A percentile compares a stretch with the other conserved stretches of the same genome.
phyloP scores from a whole-genome alignment of 2,888 invertebrate genomes.

The Darwinula stevensoni region DNA sequence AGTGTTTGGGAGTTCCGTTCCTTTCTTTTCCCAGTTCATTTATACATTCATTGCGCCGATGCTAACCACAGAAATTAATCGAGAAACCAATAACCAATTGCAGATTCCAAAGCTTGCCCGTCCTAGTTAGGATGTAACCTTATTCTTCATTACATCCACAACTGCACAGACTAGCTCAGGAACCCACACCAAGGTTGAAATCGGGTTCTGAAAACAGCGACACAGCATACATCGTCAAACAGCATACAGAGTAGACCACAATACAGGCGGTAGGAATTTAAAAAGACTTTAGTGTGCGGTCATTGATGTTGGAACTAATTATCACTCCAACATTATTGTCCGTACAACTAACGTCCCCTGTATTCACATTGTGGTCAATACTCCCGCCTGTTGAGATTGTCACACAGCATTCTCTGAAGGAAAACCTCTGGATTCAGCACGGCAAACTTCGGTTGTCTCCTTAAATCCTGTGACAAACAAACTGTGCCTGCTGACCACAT shows the following conservation, averaged over 20 bases:
- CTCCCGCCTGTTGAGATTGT: constrained; percentile 2
- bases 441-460: constrained; percentile 2
- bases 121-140: constrained; percentile 2
- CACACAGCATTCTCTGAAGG: constrained; percentile 2
- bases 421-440: constrained; percentile 2
- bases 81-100: constrained; percentile 2
- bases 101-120: constrained; percentile 2
- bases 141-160: constrained; percentile 1
- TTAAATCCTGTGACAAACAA: constrained; percentile 2
- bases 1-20: constrained; percentile 1
- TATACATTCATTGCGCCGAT: constrained; percentile 2
- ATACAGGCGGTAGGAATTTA: constrained; percentile 2
- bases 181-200: constrained; percentile 2
- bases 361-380: constrained; percentile 1
- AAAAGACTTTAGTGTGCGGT: constrained; percentile 2
- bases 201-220: constrained; percentile 2
- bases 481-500: constrained; percentile 2
- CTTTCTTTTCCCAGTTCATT: constrained; percentile 2
- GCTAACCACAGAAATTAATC: constrained; percentile 2
- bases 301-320: constrained; percentile 2
- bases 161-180: constrained; percentile 2
- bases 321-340: constrained; percentile 2
- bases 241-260: constrained; percentile 2
- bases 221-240: constrained; percentile 2
- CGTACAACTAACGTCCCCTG: constrained; percentile 2